These are phyloP conservation scores for Raphicerus campestris DNA, from an alignment of 2,113 vertebrate species.

Conservation along the genomic window DNA sequence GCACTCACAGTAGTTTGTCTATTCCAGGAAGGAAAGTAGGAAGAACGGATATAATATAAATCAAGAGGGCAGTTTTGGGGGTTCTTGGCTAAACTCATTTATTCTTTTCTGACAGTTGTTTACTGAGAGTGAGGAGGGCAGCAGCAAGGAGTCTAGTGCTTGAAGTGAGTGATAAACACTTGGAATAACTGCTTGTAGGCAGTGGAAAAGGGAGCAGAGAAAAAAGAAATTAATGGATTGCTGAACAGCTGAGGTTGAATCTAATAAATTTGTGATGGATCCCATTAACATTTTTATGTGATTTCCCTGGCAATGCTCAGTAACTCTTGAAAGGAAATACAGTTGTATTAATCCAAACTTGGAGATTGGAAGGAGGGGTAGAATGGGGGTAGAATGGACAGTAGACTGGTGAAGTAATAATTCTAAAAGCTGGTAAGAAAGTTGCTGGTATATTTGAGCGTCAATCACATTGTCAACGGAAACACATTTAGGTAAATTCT, in stretches of 20 bases:
- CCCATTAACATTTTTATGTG: conserved; percentile 20
- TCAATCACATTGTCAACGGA: background rate
- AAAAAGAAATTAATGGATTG: background rate
- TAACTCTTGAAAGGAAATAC: conserved; percentile 18
- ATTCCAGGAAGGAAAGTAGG: too few relatives aligned
- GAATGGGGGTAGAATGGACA: background rate
- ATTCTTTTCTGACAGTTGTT: too few relatives aligned
- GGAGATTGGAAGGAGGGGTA: background rate
- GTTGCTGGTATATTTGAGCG: background rate
- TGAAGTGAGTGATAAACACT: too few relatives aligned
- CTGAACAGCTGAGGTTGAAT: conserved; percentile 3
- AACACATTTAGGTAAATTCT: background rate
- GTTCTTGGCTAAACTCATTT: too few relatives aligned
- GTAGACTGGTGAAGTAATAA: background rate
- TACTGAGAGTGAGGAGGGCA: too few relatives aligned
- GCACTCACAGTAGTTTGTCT: too few relatives aligned
- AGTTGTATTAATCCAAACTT: background rate
- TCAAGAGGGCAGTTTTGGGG: too few relatives aligned
- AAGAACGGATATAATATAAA: too few relatives aligned
- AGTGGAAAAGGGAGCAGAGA: background rate
- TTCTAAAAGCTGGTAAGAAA: background rate
- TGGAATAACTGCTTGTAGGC: too few relatives aligned
- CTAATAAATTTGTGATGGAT: conserved; percentile 14
- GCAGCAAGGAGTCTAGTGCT: too few relatives aligned
- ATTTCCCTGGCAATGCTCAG: background rate